Base-by-base conservation (phyloP, 2,113 vertebrate genomes). In the Vireo altiloquus region DNA sequence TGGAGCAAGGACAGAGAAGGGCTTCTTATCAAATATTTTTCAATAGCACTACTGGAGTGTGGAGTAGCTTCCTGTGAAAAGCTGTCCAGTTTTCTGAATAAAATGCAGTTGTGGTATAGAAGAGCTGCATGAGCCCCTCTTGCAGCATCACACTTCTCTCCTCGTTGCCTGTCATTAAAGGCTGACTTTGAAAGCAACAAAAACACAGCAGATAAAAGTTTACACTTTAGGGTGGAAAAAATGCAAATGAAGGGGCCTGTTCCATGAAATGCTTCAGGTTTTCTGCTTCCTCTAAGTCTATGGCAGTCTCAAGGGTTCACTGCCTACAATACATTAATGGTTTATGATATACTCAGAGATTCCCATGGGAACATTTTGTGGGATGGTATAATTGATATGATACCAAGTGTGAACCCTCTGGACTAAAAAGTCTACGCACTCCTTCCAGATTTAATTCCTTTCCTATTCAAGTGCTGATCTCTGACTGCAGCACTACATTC, bases 351-450 rank as follows among this genome's bases (percentile, higher is more conserved):
- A 24, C 10, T 64, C 23, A 76, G 23, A 79, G 61, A 64, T 68
- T 60, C 44, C 27, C 19, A 21, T 52, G 50, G 59, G 49, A 87
- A 89, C 4, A 11, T 54, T 77, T 60, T 69, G 9, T 79, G 17
- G 39, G 21, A 31, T 72, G 14, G 27, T 61, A 17, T 57, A 50
- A 53, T 46, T 68, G 14, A 54, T 56, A 47, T 63, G 17, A 49
- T n/a, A 13, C 6, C 1, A 2, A 49, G 1, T 14, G 8, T 80
- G 39, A 89, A 59, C 44, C 3, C 1, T 53, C 35, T 37, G 33
- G 42, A 63, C n/a, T 2, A 3, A 82, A 78, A 92, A 30, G 25
- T 66, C 64, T 61, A 23, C 0, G 0, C 7, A 22, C 7, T 31
- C 23, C 22, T 92, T 81, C 25, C 33, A 31, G 15, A 21, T 61